Evolutionary conservation across 2,797 vertebrate genomes (phyloP).

Genomic region (Cuniculus paca): DNA sequence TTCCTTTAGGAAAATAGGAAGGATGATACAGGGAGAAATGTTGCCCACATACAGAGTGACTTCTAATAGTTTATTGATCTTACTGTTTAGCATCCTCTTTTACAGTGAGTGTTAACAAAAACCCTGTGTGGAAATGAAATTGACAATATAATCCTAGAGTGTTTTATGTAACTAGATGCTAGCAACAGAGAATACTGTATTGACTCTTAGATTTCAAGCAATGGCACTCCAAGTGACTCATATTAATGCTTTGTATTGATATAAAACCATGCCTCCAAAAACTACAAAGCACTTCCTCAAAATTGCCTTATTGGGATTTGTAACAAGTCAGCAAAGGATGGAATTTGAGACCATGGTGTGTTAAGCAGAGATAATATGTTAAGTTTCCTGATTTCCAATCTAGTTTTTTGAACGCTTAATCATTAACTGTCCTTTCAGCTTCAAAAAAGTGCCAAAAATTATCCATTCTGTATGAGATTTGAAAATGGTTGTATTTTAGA

Average conservation of each 20-base stretch:
- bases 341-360: not conserved
- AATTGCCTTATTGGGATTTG: slow-evolving; percentile 67
- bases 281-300: slow-evolving; percentile 64
- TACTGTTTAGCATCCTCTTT: slow-evolving; percentile 73
- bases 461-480: slow-evolving; percentile 46
- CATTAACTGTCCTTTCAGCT: slow-evolving; percentile 56
- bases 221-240: slow-evolving; percentile 73
- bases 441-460: slow-evolving; percentile 65
- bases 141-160: slow-evolving; percentile 83
- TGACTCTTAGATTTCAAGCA: slow-evolving; percentile 81
- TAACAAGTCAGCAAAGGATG: slow-evolving; percentile 14
- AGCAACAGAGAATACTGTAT: slow-evolving; percentile 75
- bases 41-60: slow-evolving; percentile 85
- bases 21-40: slow-evolving; percentile 81
- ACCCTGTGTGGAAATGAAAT: slow-evolving; percentile 70
- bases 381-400: slow-evolving; percentile 68
- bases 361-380: slow-evolving; percentile 64
- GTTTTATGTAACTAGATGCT: slow-evolving; percentile 82
- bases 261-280: slow-evolving; percentile 69
- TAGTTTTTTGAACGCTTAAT: slow-evolving; percentile 63
- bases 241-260: slow-evolving; percentile 69
- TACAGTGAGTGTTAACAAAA: slow-evolving; percentile 83
- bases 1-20: slow-evolving; percentile 81
- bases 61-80: slow-evolving; percentile 83
- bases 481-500: slow-evolving; percentile 68